A percentile compares a stretch with the other conserved stretches of the same genome.
These are phyloP conservation scores for Ptychoptera contaminata DNA, from an alignment of 2,888 invertebrate genomes.

Conservation along the genomic window DNA sequence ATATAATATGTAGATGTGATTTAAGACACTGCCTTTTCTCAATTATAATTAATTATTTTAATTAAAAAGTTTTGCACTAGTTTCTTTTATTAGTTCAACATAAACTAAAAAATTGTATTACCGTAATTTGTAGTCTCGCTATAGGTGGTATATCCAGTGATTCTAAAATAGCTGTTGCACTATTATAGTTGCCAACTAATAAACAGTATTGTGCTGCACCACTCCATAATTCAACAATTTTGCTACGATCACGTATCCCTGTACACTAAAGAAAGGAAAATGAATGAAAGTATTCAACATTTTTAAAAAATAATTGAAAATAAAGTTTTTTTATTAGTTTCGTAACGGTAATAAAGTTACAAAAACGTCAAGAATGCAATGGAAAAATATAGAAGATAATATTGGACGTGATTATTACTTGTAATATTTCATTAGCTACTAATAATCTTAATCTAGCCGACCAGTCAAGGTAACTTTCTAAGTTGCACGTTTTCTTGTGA, in stretches of 20 bases:
- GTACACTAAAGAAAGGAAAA: slow-evolving; percentile 18
- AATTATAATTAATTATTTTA: not conserved
- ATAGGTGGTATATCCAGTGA: slow-evolving; percentile 29
- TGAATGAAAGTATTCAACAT: not conserved
- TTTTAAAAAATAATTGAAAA: not conserved
- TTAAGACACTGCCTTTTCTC: no score
- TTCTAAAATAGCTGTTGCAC: slow-evolving; percentile 30
- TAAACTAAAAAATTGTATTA: no score
- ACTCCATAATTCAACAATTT: slow-evolving; percentile 29
- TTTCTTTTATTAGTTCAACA: no score
- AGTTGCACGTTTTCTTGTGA: slow-evolving; percentile 30
- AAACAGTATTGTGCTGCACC: slow-evolving; percentile 31
- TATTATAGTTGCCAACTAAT: slow-evolving; percentile 31
- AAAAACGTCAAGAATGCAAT: no score
- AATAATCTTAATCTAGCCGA: slow-evolving; percentile 28
- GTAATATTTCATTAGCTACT: slow-evolving; percentile 31
- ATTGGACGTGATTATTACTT: slow-evolving; percentile 18
- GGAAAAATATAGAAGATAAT: no score
- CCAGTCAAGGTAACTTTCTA: slow-evolving; percentile 31
- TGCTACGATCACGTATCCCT: slow-evolving; percentile 27
- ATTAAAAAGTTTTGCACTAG: not conserved
- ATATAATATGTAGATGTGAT: no score
- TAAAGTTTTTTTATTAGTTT: not conserved
- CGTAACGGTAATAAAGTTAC: no score
- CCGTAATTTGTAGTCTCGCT: slow-evolving; percentile 29